Conservation (phyloP, 2,797 vertebrate genomes). For the Pyrrhura leucotis region DNA sequence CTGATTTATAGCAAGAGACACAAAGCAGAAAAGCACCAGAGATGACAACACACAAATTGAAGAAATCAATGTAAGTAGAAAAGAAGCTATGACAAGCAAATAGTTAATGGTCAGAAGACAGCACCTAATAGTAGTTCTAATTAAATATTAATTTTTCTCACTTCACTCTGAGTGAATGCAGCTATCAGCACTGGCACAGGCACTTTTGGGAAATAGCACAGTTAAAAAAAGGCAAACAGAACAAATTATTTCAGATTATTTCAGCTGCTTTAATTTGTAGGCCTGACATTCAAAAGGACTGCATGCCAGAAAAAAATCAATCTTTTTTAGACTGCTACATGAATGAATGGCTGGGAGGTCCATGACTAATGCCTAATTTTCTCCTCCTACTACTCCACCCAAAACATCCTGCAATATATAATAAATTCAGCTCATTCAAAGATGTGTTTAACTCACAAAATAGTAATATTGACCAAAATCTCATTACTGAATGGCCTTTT, state of each 20-base stretch:
- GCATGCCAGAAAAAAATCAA: not conserved
- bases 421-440: not conserved
- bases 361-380: not conserved
- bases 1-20: not conserved
- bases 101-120: not conserved
- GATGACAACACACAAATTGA: not conserved
- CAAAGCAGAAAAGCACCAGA: not conserved
- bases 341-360: not conserved
- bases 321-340: not conserved
- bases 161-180: not conserved
- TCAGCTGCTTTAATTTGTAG: not conserved
- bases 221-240: not conserved
- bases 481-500: not conserved
- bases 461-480: not conserved
- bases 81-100: not conserved
- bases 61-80: not conserved
- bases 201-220: not conserved
- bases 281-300: not conserved
- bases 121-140: not conserved
- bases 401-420: not conserved
- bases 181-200: not conserved
- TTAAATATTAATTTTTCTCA: conserved; percentile 59
- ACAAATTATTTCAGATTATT: not conserved
- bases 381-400: not conserved
- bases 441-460: not conserved